phyloP scores from a whole-genome alignment of 2,888 invertebrate genomes.

The Eledone cirrhosa region DNA sequence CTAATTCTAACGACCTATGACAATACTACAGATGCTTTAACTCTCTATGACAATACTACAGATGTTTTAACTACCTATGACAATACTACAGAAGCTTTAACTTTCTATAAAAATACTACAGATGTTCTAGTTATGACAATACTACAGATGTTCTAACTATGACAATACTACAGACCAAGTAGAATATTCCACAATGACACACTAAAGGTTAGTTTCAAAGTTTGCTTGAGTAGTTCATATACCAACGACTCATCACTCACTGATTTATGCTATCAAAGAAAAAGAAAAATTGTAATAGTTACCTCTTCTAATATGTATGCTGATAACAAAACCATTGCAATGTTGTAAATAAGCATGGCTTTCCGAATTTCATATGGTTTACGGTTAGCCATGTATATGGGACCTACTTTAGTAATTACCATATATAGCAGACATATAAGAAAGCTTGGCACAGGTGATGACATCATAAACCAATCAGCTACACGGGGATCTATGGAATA shows the following conservation, averaged over 20 bases:
- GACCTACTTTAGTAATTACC: slow-evolving; percentile 80
- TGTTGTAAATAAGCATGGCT: slow-evolving; percentile 85
- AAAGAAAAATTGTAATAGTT: slow-evolving; percentile 61
- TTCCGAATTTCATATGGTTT: slow-evolving; percentile 85
- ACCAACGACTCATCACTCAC: no score
- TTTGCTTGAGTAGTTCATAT: not conserved
- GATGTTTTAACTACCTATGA: no score
- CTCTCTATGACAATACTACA: no score
- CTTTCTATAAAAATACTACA: no score
- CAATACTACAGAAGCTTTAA: no score
- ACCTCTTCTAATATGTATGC: slow-evolving; percentile 94
- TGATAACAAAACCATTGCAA: slow-evolving; percentile 88
- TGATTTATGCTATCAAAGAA: no score
- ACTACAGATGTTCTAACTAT: no score
- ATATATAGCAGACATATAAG: slow-evolving; percentile 85
- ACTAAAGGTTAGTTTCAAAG: not conserved
- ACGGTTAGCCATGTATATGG: slow-evolving; percentile 86
- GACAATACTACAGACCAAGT: not conserved
- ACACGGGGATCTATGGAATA: slow-evolving; percentile 79
- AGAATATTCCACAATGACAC: not conserved
- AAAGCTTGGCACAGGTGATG: slow-evolving; percentile 86
- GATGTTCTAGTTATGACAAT: no score
- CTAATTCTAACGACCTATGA: no score
- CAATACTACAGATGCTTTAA: no score
- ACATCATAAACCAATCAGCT: slow-evolving; percentile 88